These are phyloP conservation scores for Cyanoramphus novaezelandiae DNA, from an alignment of 2,113 vertebrate species.

Conservation along the genomic window DNA sequence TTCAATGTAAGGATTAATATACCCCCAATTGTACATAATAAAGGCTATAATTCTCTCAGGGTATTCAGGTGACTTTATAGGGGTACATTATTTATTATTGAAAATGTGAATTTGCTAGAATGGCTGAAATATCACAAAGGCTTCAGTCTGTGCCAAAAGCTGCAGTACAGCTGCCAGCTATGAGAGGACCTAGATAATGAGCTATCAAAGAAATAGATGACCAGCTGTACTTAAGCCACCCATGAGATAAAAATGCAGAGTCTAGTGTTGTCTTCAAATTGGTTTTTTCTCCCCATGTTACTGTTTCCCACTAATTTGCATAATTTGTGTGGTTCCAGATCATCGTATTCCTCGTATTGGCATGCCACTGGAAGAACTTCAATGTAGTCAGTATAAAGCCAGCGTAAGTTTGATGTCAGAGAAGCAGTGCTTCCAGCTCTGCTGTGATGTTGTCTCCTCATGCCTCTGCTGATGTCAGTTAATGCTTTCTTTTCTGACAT, in stretches of 20 bases:
- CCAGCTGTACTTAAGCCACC: background rate
- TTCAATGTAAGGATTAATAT: constrained; percentile 51
- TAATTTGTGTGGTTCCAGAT: background rate
- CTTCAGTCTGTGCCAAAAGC: background rate
- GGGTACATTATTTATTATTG: constrained; percentile 53
- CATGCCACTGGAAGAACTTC: background rate
- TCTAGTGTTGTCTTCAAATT: background rate
- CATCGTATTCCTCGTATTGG: background rate
- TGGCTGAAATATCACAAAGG: constrained; percentile 35
- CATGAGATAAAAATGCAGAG: background rate
- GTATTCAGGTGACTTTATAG: constrained; percentile 42
- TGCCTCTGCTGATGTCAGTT: constrained; percentile 1
- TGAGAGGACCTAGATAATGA: background rate
- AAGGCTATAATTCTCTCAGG: constrained; percentile 43
- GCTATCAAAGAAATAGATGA: background rate
- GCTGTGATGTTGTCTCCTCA: background rate
- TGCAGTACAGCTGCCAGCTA: background rate
- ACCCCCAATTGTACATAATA: constrained; percentile 48
- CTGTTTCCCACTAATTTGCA: background rate
- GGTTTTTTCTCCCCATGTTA: background rate
- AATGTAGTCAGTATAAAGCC: background rate
- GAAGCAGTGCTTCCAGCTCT: background rate
- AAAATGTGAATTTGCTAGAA: constrained; percentile 44
- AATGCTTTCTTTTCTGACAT: constrained; percentile 26
- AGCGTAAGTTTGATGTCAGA: background rate